Evolutionary conservation across 2,113 vertebrate species (phyloP).

Genomic region (Tonatia bakeri): DNA sequence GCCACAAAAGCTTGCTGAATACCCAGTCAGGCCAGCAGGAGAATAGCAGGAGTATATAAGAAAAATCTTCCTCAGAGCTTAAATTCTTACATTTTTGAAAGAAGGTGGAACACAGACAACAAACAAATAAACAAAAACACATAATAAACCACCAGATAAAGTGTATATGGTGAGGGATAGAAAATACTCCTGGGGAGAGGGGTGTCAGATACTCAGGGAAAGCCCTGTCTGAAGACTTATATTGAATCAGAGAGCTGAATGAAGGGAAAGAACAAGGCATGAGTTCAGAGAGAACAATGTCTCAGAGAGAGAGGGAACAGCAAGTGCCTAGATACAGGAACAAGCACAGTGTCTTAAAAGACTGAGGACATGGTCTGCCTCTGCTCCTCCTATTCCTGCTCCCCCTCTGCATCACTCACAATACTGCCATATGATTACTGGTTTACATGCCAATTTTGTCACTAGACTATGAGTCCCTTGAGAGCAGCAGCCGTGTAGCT

Average conservation of each 20-base stretch:
- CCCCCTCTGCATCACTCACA: background rate
- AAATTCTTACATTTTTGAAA: background rate
- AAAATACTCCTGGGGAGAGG: background rate
- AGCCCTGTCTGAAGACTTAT: background rate
- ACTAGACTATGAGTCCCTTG: background rate
- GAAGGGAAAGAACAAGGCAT: background rate
- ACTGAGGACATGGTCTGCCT: background rate
- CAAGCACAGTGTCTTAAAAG: background rate
- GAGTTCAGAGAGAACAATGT: background rate
- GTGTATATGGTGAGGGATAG: background rate
- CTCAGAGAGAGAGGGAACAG: background rate
- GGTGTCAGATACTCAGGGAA: background rate
- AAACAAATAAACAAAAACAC: background rate
- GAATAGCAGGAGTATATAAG: background rate
- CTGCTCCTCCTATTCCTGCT: background rate
- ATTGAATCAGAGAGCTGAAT: background rate
- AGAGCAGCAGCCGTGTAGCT: background rate
- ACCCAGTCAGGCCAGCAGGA: background rate
- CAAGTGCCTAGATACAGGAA: background rate
- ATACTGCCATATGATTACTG: rapidly evolving
- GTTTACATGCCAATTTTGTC: background rate
- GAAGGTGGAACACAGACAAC: background rate
- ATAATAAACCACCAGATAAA: background rate
- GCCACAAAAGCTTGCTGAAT: background rate
- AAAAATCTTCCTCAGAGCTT: background rate